phyloP scores from a whole-genome alignment of 2,888 invertebrate genomes.

The Andrena bucephala region DNA sequence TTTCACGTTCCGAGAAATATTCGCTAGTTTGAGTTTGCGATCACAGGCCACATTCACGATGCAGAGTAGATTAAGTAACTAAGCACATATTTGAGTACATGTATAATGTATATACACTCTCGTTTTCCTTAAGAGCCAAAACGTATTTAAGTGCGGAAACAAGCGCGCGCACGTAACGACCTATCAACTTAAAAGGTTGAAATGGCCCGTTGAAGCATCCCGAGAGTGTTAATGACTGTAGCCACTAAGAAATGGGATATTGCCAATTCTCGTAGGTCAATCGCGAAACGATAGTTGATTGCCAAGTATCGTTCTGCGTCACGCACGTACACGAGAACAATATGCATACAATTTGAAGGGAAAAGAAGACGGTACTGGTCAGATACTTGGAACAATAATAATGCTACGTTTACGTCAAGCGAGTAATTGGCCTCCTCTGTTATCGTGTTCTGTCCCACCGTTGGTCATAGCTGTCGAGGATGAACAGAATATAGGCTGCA shows the following conservation, averaged over 20 bases:
- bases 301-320: background rate
- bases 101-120: background rate
- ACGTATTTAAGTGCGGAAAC: conserved; percentile 22
- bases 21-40: conserved; percentile 22
- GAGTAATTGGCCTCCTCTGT: conserved; percentile 13
- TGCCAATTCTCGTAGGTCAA: background rate
- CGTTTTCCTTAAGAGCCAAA: background rate
- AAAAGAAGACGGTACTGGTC: background rate
- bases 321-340: background rate
- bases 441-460: conserved; percentile 10
- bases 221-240: conserved; percentile 8
- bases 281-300: conserved; percentile 1
- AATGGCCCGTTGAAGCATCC: background rate
- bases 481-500: background rate
- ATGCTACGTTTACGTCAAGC: conserved; percentile 1
- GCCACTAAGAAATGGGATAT: conserved; percentile 1
- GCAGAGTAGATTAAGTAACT: conserved; percentile 34
- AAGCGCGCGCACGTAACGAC: conserved; percentile 1
- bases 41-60: conserved; percentile 17
- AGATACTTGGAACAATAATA: conserved; percentile 3
- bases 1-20: conserved; percentile 17
- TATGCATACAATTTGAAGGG: background rate
- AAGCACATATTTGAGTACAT: background rate
- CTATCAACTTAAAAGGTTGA: background rate
- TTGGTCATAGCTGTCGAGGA: background rate